Conservation (phyloP, 2,888 invertebrate species). For the Tiliacea citrago region DNA sequence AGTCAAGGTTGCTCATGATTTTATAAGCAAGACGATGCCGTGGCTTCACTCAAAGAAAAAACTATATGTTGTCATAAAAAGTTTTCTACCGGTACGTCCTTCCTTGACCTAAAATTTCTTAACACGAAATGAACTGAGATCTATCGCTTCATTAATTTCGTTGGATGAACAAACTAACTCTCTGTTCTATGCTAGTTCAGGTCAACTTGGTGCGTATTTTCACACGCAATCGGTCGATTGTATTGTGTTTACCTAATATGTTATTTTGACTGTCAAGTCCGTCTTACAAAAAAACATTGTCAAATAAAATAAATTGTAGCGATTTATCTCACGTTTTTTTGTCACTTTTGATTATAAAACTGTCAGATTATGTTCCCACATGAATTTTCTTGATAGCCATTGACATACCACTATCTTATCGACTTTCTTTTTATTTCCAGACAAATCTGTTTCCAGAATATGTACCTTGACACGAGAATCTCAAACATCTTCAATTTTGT, state of each 20-base stretch:
- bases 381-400: neutral
- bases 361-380: neutral
- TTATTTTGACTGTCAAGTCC: constrained; percentile 39
- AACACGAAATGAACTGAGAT: constrained; percentile 4
- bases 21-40: constrained; percentile 34
- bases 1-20: constrained; percentile 67
- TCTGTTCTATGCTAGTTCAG: neutral
- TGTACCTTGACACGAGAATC: too few relatives aligned
- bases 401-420: neutral
- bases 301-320: constrained; percentile 33
- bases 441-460: neutral
- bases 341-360: neutral
- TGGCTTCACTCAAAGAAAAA: constrained; percentile 20
- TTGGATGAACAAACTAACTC: constrained; percentile 27
- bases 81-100: constrained; percentile 2
- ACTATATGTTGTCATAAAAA: constrained; percentile 29
- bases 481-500: too few relatives aligned
- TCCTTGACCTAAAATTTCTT: constrained; percentile 52
- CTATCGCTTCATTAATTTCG: constrained; percentile 29
- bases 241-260: constrained; percentile 41
- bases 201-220: constrained; percentile 13
- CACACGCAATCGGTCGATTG: constrained; percentile 34
- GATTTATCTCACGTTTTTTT: constrained; percentile 30
- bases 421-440: constrained; percentile 27
- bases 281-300: constrained; percentile 13